Evolutionary conservation across 2,113 vertebrate genomes (phyloP), one percentile per base, ranked within the genome.

Genomic region (Kryptolebias marmoratus): DNA sequence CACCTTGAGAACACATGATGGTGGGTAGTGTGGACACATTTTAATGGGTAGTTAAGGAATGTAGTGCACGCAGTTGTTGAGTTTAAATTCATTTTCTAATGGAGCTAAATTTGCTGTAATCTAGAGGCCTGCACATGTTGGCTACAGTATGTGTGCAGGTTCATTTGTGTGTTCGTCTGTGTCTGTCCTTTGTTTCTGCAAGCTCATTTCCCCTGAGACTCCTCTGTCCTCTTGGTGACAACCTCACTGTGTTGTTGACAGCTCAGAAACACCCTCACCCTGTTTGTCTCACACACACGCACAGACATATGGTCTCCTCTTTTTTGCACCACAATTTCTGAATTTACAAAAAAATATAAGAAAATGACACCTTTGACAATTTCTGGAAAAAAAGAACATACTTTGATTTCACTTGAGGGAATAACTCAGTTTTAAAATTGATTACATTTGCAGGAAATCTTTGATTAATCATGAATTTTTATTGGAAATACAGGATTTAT

Each of bases 171-270:
- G 14, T 56, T 54, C 9, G 56, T 57, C 1, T 54, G 39, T 49
- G 64, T 9, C 2, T 65, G 65, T 74, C 58, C 66, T 80, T 78
- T 77, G 64, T 79, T 86, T 88, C 62, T 87, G 84, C 75, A 75
- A 83, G 75, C 80, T 83, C 82, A 83, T 80, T 75, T 52, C 80
- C 86, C 78, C 42, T 64, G 86, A 81, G 86, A 78, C 77, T 56
- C 11, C 22, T 71, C 64, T 75, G 80, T 87, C 85, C 81, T 84
- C 66, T 68, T 83, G 52, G 48, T 86, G 83, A 81, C 81, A 84
- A 65, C 79, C 72, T 73, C 67, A 84, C 71, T 72, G 74, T 75
- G 62, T 60, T 80, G 68, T 64, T 31, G 68, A 87, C 75, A 83
- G 81, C 68, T 71, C 18, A 10, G 47, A 61, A 45, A 66, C 67